These are phyloP conservation scores for Conops quadrifasciatus DNA, from an alignment of 2,888 invertebrate genomes.

Conservation along the genomic window DNA sequence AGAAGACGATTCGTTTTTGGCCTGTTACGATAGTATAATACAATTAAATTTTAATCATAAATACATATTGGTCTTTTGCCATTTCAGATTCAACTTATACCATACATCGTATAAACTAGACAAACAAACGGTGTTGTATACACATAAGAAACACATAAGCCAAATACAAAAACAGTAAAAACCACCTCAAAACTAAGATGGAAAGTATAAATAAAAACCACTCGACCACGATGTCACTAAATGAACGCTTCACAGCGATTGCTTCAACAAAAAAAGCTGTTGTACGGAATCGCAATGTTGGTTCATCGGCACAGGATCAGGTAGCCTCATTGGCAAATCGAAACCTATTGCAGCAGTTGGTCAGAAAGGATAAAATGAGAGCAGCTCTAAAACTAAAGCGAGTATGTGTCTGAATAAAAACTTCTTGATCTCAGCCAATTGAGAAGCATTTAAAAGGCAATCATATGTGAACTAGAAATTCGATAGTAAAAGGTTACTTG, in stretches of 20 bases:
- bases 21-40: no score
- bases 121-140: no score
- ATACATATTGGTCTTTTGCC: no score
- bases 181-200: conserved; percentile 12
- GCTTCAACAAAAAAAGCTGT: conserved; percentile 49
- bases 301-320: conserved; percentile 43
- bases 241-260: conserved; percentile 65
- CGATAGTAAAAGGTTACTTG: no score
- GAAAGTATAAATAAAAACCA: conserved; percentile 53
- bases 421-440: conserved; percentile 13
- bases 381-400: conserved; percentile 64
- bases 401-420: conserved; percentile 56
- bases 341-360: conserved; percentile 60
- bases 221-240: conserved; percentile 66
- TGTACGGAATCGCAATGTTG: conserved; percentile 48
- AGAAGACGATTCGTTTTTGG: no score
- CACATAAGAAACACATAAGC: no score
- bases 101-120: no score
- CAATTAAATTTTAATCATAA: no score
- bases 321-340: conserved; percentile 57
- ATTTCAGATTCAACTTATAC: no score
- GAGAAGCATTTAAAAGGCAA: not conserved
- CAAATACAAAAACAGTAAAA: not conserved
- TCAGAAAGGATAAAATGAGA: conserved; percentile 61
- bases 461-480: no score